phyloP scores from a whole-genome alignment of 1,140 invertebrate genomes.

The Cheumatopsyche charites region DNA sequence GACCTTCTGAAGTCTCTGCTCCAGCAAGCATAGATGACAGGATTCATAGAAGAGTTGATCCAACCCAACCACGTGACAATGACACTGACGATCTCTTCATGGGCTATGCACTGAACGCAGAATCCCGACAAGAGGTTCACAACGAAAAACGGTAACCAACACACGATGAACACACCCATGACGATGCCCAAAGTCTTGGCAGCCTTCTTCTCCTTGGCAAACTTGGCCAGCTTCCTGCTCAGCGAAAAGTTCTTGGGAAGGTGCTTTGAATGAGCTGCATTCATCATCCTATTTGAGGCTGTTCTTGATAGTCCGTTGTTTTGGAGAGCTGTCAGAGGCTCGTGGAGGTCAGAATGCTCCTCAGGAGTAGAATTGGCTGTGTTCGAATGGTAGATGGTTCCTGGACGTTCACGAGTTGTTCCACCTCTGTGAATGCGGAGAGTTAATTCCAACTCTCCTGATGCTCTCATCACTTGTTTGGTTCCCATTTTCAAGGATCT shows the following conservation, averaged over 20 bases:
- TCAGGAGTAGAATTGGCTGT: conserved; percentile 70
- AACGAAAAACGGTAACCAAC: conserved; percentile 98
- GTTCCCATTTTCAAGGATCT: conserved; percentile 86
- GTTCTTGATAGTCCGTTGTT: conserved; percentile 75
- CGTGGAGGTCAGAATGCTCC: conserved; percentile 66
- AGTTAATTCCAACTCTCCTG: conserved; percentile 82
- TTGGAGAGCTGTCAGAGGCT: conserved; percentile 73
- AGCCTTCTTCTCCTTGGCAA: conserved; percentile 94
- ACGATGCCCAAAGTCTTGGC: conserved; percentile 93
- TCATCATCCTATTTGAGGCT: conserved; percentile 62
- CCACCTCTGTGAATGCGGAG: conserved; percentile 89
- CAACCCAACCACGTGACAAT: conserved; percentile 98
- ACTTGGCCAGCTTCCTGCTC: conserved; percentile 88
- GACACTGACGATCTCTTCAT: conserved; percentile 89
- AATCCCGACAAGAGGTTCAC: conserved; percentile 92
- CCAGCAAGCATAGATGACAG: conserved; percentile 97
- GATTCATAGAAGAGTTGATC: conserved; percentile 98
- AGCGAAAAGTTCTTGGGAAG: conserved; percentile 85
- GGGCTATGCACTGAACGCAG: conserved; percentile 84
- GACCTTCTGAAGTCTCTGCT: conserved; percentile 94
- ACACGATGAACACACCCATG: conserved; percentile 98
- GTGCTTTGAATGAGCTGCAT: conserved; percentile 58
- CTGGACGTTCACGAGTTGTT: conserved; percentile 64
- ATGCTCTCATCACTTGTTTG: conserved; percentile 82
- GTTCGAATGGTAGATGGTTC: conserved; percentile 56